A percentile compares a stretch with the other conserved stretches of the same genome.
These are phyloP conservation scores for Urocynchramus pylzowi DNA, from an alignment of 2,113 vertebrate species.

Conservation along the genomic window DNA sequence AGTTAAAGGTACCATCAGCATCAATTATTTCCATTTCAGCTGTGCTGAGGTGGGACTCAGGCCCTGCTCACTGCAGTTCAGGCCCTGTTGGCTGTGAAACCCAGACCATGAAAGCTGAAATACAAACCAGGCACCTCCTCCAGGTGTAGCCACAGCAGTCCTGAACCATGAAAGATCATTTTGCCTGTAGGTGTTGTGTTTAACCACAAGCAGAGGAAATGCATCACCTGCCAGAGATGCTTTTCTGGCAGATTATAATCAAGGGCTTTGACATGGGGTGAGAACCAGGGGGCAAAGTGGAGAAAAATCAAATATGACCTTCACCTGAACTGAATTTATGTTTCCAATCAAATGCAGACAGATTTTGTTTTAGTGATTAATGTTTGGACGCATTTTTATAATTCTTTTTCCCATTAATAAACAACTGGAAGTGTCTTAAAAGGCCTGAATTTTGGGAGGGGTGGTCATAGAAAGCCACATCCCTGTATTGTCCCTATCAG, in stretches of 20 bases:
- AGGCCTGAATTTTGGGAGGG: background rate
- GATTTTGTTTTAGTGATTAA: background rate
- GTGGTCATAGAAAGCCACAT: background rate
- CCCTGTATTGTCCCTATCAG: background rate
- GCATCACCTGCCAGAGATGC: background rate
- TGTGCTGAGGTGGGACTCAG: background rate
- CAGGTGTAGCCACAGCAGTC: background rate
- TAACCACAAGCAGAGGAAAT: background rate
- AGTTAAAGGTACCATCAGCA: background rate
- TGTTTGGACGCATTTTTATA: background rate
- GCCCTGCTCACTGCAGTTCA: background rate
- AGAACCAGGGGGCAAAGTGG: background rate
- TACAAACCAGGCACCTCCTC: background rate
- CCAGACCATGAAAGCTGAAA: background rate
- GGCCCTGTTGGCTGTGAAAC: background rate
- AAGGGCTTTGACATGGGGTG: background rate
- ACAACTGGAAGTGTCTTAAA: background rate
- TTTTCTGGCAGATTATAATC: background rate
- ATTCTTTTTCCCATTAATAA: fast-evolving
- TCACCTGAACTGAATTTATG: background rate
- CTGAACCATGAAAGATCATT: background rate
- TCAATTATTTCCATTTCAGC: constrained; percentile 55
- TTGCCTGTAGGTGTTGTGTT: background rate
- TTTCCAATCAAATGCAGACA: background rate
- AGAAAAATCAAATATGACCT: background rate